Conservation (phyloP, 2,113 vertebrate species). For the Drymodes brunneopygia region DNA sequence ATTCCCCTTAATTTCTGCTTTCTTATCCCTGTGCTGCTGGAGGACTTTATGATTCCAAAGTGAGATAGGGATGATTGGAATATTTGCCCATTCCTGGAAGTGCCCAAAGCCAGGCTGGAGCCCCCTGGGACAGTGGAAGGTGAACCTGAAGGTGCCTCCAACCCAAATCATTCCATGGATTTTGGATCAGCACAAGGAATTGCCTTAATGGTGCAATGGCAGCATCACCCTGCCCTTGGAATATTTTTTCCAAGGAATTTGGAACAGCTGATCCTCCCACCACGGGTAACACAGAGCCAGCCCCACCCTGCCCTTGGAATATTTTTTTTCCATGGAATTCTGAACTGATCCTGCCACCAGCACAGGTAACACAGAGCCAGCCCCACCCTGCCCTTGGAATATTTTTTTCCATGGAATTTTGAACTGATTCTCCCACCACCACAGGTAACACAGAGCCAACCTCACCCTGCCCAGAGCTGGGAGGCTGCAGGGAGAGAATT, state of each 20-base stretch:
- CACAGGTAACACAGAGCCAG: neutral
- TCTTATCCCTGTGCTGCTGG: neutral
- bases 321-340: neutral
- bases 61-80: neutral
- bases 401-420: neutral
- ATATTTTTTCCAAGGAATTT: neutral
- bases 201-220: rapidly evolving
- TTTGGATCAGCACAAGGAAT: neutral
- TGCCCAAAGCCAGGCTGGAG: neutral
- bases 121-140: neutral
- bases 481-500: neutral
- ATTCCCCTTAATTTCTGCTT: neutral
- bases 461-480: neutral
- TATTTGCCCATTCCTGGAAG: neutral
- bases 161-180: neutral
- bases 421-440: no score
- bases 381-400: neutral
- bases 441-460: neutral
- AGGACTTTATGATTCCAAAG: neutral
- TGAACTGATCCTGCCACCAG: no score
- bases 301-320: neutral
- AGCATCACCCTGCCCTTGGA: neutral
- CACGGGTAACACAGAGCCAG: neutral
- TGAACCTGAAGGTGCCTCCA: neutral
- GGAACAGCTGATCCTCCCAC: neutral